phyloP scores from a whole-genome alignment of 2,888 invertebrate genomes.

The Dyspetes luteomarginatus region DNA sequence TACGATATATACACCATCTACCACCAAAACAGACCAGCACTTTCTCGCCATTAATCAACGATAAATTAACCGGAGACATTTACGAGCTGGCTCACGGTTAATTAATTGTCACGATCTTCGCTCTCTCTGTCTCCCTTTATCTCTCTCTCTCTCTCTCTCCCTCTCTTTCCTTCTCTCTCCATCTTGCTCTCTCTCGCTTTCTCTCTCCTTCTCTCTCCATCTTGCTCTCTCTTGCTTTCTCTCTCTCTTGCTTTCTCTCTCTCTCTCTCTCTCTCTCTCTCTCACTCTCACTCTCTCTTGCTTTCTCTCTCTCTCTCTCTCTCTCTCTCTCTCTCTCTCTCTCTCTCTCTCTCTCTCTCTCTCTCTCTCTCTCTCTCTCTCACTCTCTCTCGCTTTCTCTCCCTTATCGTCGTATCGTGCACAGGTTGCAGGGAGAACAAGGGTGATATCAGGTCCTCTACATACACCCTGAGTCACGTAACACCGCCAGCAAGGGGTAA shows the following conservation, averaged over 20 bases:
- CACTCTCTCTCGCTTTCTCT: no score
- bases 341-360: constrained; percentile 16
- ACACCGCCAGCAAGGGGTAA: constrained; percentile 6
- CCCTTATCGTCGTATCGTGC: no score
- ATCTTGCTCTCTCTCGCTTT: not conserved
- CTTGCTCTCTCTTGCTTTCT: not conserved
- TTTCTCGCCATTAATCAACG: constrained; percentile 66
- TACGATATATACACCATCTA: constrained; percentile 1
- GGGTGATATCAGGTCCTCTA: not conserved
- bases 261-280: not conserved
- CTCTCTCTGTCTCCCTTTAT: constrained; percentile 25
- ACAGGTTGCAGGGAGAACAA: not conserved
- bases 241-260: not conserved
- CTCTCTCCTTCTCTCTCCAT: not conserved
- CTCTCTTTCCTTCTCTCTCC: not conserved
- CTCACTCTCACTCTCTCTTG: no score
- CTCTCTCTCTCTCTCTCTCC: constrained; percentile 18
- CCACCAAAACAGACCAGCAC: not conserved
- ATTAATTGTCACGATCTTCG: constrained; percentile 66
- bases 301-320: constrained; percentile 10
- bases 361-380: not conserved
- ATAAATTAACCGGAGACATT: constrained; percentile 69
- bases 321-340: constrained; percentile 25
- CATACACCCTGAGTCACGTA: not conserved
- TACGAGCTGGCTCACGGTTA: constrained; percentile 64